phyloP scores from a whole-genome alignment of 2,888 invertebrate species.

The Caenorhabditis afra region DNA sequence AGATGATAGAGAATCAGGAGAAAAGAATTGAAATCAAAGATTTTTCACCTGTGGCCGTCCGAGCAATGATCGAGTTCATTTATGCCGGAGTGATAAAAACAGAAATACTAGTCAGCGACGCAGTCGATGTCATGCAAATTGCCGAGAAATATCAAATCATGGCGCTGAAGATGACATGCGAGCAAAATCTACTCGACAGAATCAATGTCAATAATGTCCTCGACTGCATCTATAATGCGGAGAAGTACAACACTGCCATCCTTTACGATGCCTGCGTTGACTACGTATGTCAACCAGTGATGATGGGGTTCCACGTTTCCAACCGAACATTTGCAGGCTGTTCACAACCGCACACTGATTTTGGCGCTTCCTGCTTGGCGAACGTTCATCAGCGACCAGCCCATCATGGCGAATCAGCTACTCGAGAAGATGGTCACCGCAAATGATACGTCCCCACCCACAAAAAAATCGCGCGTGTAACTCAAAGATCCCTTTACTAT shows the following conservation, averaged over 20 bases:
- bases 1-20: constrained; percentile 59
- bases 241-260: constrained; percentile 71
- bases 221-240: constrained; percentile 74
- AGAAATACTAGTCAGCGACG: constrained; percentile 55
- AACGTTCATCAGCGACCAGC: constrained; percentile 91
- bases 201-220: constrained; percentile 70
- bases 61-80: constrained; percentile 75
- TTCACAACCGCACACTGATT: constrained; percentile 62
- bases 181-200: constrained; percentile 70
- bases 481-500: background rate
- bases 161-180: constrained; percentile 77
- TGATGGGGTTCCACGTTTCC: too few relatives aligned
- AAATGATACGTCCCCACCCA: constrained; percentile 64
- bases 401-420: constrained; percentile 71
- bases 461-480: constrained; percentile 63
- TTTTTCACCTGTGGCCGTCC: constrained; percentile 69
- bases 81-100: constrained; percentile 67
- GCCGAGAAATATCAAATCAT: constrained; percentile 79
- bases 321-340: constrained; percentile 51
- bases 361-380: constrained; percentile 84
- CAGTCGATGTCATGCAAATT: constrained; percentile 75
- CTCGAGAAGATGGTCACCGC: constrained; percentile 75
- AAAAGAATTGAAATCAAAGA: constrained; percentile 69
- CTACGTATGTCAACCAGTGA: constrained; percentile 43
- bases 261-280: constrained; percentile 76